Base-by-base conservation (phyloP, 2,113 vertebrate species). In the Xyliphius kryptos region DNA sequence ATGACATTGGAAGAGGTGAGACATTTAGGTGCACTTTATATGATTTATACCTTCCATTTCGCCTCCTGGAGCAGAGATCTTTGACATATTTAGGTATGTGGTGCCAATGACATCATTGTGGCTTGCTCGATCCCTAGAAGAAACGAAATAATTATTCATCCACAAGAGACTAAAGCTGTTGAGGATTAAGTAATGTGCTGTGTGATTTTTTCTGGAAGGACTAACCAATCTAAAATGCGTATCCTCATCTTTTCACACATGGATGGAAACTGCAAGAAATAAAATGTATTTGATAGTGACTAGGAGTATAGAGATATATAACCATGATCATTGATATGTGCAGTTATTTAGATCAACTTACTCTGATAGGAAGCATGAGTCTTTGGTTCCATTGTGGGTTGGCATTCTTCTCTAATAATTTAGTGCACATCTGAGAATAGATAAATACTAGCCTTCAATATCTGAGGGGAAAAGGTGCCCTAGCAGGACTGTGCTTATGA, bases 231-330 rank as follows among this genome's bases (percentile, higher is more conserved):
- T 0, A 88, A 76, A 64, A 97, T 79, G 0, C 94, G 88, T 80
- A 98, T 89, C 79, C 89, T 87, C 92, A 99, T 91, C 80, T 90
- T 95, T 80, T 97, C 95, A 40, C 95, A 99, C 96, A 99, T 99
- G 68, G 96, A 99, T 2, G 96, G 96, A 79, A 99, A 98, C 95
- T 98, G 75, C 50, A n/a, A n/a, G n/a, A n/a, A n/a, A n/a, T n/a
- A n/a, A n/a, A n/a, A n/a, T n/a, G n/a, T n/a, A n/a, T n/a, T n/a
- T n/a, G n/a, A n/a, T n/a, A n/a, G n/a, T n/a, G n/a, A n/a, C n/a
- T n/a, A n/a, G n/a, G n/a, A n/a, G n/a, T n/a, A n/a, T n/a, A n/a
- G n/a, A n/a, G n/a, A n/a, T n/a, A n/a, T n/a, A n/a, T n/a, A n/a
- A n/a, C n/a, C n/a, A n/a, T n/a, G n/a, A n/a, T n/a, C n/a, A n/a